Evolutionary conservation across 2,113 vertebrate genomes (phyloP), one percentile per base, ranked within the genome.

Genomic region (Gorsachius goisagi): DNA sequence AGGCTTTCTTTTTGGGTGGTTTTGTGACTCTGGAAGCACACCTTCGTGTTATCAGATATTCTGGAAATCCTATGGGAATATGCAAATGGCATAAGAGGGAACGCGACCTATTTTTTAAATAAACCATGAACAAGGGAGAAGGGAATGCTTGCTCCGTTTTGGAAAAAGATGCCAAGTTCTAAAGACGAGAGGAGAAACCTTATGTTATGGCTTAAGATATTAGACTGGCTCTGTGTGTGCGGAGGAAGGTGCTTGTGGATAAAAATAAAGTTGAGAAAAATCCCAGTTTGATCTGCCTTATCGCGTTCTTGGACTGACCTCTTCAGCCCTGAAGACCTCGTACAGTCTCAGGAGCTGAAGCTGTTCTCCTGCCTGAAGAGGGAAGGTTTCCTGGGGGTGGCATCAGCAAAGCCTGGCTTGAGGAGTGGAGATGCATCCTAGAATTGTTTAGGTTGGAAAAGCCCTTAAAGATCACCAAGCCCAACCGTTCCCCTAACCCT

Each of bases 1-100:
- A 14, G 3, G 5, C 35, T 50, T 49, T 5, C 7, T 32, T 11
- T 50, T 37, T 0, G 2, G 47, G 28, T 10, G 9, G 28, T 30
- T 47, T 20, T n/a, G 71, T 53, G 47, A 33, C 37, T 41, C 39
- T 45, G 47, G 37, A 21, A 30, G 24, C 30, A 2, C 5, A 12
- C 8, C 10, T n/a, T 39, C 24, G 2, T 26, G 3, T 21, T 14
- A 27, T 11, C 20, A 22, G 49, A 64, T 39, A 8, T 37, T 62
- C 33, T 39, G 62, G 53, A 30, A 75, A 11, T 30, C 33, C 13
- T 33, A 13, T 47, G 30, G 32, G 55, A 55, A 35, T 22, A 30
- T 17, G 26, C 64, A 71, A 56, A 47, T 22, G 35, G 30, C 23
- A 28, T 32, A 33, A 60, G 39, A 37, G 18, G 52, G 45, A 77